Conservation (phyloP, 1,140 invertebrate species). For the Drosophila ercepeae region DNA sequence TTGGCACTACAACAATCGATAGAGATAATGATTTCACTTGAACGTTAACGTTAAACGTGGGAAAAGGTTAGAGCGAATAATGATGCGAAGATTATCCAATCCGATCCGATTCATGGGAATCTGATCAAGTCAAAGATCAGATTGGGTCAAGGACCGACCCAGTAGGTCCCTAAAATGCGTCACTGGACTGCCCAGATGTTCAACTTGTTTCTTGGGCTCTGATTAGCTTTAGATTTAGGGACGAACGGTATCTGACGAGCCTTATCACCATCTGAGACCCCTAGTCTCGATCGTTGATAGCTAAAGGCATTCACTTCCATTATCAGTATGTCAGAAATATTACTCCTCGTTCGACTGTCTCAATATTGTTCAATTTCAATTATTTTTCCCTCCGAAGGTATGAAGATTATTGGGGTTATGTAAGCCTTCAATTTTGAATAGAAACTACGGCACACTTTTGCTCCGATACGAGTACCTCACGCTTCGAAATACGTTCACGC, state of each 20-base stretch:
- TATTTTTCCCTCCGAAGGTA: constrained; percentile 13
- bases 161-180: neutral
- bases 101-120: constrained; percentile 24
- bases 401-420: constrained; percentile 24
- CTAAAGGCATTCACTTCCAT: constrained; percentile 17
- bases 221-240: constrained; percentile 9
- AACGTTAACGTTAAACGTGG: too few relatives aligned
- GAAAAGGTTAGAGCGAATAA: constrained; percentile 49
- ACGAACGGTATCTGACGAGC: constrained; percentile 18
- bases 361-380: constrained; percentile 12
- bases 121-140: constrained; percentile 12
- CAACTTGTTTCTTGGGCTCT: neutral
- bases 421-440: constrained; percentile 21
- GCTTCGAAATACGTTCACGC: constrained; percentile 75
- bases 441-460: constrained; percentile 13
- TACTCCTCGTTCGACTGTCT: constrained; percentile 12
- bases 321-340: constrained; percentile 23
- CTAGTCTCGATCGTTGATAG: constrained; percentile 14
- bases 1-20: constrained; percentile 23
- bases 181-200: constrained; percentile 23
- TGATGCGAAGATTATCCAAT: constrained; percentile 36
- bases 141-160: constrained; percentile 33
- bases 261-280: constrained; percentile 34
- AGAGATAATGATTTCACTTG: constrained; percentile 26
- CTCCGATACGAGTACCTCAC: constrained; percentile 65